Evolutionary conservation across 2,888 invertebrate genomes (phyloP).

Genomic region (Leptinotarsa tumamoca): DNA sequence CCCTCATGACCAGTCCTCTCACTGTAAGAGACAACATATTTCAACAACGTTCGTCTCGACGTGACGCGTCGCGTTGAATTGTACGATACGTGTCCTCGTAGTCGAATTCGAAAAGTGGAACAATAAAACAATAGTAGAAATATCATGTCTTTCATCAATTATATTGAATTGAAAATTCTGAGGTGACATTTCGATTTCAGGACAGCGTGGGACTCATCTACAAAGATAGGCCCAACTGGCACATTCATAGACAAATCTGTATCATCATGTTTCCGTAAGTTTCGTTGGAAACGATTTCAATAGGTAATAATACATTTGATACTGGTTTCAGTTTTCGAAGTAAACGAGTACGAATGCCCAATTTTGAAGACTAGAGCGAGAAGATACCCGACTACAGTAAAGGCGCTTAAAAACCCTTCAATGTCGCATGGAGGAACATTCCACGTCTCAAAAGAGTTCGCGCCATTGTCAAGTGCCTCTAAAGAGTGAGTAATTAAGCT

Average conservation of each 20-base stretch:
- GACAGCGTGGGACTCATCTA: background rate
- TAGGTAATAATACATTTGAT: background rate
- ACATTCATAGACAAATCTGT: constrained; percentile 26
- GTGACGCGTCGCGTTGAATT: too few relatives aligned
- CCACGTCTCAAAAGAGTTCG: constrained; percentile 51
- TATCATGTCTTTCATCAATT: too few relatives aligned
- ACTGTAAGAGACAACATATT: too few relatives aligned
- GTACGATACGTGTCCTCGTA: too few relatives aligned
- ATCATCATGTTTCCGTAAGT: constrained; percentile 32
- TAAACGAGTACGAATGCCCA: constrained; percentile 28
- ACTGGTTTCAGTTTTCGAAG: constrained; percentile 27
- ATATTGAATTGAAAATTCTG: too few relatives aligned
- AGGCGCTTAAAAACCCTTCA: background rate
- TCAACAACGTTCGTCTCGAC: too few relatives aligned
- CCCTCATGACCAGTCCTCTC: too few relatives aligned
- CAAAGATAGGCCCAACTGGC: constrained; percentile 5
- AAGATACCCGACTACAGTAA: background rate
- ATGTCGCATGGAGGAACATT: constrained; percentile 55
- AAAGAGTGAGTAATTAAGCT: constrained; percentile 1
- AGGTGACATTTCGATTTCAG: constrained; percentile 7
- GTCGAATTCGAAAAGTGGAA: too few relatives aligned
- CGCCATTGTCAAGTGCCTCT: constrained; percentile 47
- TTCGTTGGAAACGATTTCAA: background rate
- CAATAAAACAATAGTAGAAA: too few relatives aligned
- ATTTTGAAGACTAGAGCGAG: background rate